A percentile compares a stretch with the other conserved stretches of the same genome.
Evolutionary conservation across 2,113 vertebrate genomes (phyloP).

Genomic region (Picathartes gymnocephalus): DNA sequence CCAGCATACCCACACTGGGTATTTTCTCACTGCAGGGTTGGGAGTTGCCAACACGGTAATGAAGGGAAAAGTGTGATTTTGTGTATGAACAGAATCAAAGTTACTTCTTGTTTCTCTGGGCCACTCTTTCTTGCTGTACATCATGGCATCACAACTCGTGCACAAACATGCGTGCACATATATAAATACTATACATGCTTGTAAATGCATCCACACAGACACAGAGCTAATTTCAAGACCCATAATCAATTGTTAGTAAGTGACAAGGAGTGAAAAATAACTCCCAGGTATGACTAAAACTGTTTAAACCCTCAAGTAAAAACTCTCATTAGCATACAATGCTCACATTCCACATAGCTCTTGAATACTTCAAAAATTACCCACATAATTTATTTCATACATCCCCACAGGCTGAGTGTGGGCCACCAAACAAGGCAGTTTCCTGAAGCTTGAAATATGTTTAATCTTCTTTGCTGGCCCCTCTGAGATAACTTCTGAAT

Average conservation of each 20-base stretch:
- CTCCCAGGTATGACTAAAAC: background rate
- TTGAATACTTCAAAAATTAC: background rate
- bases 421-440: background rate
- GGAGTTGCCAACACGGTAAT: background rate
- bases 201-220: background rate
- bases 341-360: background rate
- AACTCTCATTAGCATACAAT: background rate
- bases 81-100: background rate
- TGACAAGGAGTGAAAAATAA: background rate
- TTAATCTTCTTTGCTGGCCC: constrained; percentile 21
- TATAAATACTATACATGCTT: background rate
- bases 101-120: background rate
- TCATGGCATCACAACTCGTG: background rate
- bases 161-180: fast-evolving
- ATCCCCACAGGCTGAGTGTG: background rate
- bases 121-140: background rate
- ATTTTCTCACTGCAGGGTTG: background rate
- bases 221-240: background rate
- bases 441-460: background rate
- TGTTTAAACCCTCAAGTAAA: background rate
- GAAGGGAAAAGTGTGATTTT: background rate
- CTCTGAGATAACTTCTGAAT: constrained; percentile 20
- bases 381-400: background rate
- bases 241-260: background rate
- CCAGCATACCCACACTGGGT: background rate